Evolutionary conservation across 2,113 vertebrate species (phyloP), one percentile per base, ranked within the genome.

Genomic region (Pterophyllum scalare): DNA sequence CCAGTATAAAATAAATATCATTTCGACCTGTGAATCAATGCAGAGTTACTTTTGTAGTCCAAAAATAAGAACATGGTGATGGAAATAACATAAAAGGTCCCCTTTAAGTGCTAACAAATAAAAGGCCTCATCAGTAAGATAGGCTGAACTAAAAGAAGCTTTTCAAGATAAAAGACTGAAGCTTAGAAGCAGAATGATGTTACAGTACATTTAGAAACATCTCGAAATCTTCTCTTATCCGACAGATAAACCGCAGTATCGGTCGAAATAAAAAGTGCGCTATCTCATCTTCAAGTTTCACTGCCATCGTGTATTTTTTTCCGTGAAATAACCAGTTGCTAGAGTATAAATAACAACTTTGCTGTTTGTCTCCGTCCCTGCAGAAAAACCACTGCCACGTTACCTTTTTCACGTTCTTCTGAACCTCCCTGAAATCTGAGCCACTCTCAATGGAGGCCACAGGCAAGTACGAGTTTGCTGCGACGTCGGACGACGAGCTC

Each of bases 401-500:
- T 7, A 52, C 10, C 11, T 79, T 4, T 26, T 54, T 31, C 46
- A n/a, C 46, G 3, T 52, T 26, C 22, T 33, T 43, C 12, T 26
- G 19, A 84, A 74, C 54, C 4, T 77, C 15, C 57, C 28, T 35
- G 56, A 38, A 33, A 1, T 57, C 2, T 49, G 19, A 10, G 15
- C 20, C 1, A 4, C 28, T 74, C 19, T 54, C 4, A 24, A 99
- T 99, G 98, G 98, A 99, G 88, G 98, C 98, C 57, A 84, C 90
- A 0, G 98, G 96, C 87, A 98, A 97, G 85, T 99, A 96, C 54
- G 97, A 99, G 11, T 99, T 99, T 82, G 86, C 9, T 3, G 97
- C 97, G 20, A 96, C 96, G 0, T 95, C 93, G 1, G 96, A 97
- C 15, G 97, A 98, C 0, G 98, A 99, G 81, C 95, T 99, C 87